phyloP scores from a whole-genome alignment of 1,140 invertebrate species.

The Pteromalus puparum region DNA sequence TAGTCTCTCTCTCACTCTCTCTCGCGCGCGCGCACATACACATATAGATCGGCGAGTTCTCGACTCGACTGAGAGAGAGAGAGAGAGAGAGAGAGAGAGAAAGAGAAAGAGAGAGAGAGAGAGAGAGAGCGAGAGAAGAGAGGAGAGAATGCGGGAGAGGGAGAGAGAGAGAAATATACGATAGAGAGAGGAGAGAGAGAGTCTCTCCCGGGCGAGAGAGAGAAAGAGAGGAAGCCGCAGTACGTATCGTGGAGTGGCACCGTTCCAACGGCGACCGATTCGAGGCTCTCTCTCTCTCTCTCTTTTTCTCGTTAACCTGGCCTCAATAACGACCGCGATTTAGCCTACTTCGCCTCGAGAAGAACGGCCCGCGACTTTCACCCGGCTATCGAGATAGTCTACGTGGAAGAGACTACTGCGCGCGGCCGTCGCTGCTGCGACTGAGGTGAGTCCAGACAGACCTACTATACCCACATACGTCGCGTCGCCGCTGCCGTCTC shows the following conservation, averaged over 20 bases:
- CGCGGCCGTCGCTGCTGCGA: not conserved
- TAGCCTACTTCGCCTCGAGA: not conserved
- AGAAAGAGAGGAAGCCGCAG: conserved; percentile 35
- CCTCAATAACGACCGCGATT: conserved; percentile 4
- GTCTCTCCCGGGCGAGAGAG: conserved; percentile 36
- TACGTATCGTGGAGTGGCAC: conserved; percentile 36
- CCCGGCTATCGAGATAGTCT: conserved; percentile 35
- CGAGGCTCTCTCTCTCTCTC: not conserved
- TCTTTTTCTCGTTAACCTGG: conserved; percentile 20
- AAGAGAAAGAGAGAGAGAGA: conserved; percentile 35
- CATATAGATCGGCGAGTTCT: conserved; percentile 41
- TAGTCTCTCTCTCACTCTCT: conserved; percentile 47
- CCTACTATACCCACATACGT: not conserved
- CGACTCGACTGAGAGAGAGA: conserved; percentile 45
- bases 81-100: conserved; percentile 43
- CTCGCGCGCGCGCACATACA: conserved; percentile 49
- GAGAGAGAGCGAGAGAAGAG: conserved; percentile 27
- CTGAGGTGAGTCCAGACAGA: conserved; percentile 2
- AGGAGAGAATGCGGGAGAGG: conserved; percentile 32
- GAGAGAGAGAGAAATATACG: conserved; percentile 39
- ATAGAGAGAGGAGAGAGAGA: conserved; percentile 25
- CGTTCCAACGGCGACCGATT: conserved; percentile 34
- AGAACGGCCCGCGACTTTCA: conserved; percentile 14
- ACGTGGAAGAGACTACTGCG: conserved; percentile 39
- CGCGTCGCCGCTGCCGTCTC: not conserved